Evolutionary conservation across 2,888 invertebrate species (phyloP).

Genomic region (Chirona hameri): DNA sequence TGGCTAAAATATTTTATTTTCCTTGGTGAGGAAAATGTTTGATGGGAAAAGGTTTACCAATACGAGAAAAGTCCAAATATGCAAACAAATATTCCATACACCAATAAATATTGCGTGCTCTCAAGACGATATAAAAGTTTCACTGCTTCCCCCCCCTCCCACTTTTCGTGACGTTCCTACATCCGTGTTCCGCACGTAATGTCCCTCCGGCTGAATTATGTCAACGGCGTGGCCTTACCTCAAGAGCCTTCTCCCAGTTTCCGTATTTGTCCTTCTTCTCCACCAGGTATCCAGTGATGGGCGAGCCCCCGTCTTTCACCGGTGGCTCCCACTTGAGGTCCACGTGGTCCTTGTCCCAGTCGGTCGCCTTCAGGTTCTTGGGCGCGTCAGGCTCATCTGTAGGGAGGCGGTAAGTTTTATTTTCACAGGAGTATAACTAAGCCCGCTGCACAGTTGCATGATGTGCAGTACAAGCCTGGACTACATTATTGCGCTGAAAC

Average conservation of each 20-base stretch:
- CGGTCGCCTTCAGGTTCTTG: slow-evolving; percentile 80
- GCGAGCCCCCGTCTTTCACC: slow-evolving; percentile 80
- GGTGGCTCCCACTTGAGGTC: slow-evolving; percentile 89
- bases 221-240: slow-evolving; percentile 45
- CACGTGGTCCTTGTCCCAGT: slow-evolving; percentile 93
- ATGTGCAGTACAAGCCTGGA: no score
- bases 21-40: no score
- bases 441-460: no score
- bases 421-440: no score
- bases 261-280: slow-evolving; percentile 93
- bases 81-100: background rate
- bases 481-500: slow-evolving; percentile 46
- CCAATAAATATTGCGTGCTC: no score
- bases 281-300: slow-evolving; percentile 75
- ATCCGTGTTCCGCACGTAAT: no score
- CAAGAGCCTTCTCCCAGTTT: slow-evolving; percentile 88
- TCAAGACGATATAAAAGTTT: slow-evolving; percentile 55
- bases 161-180: no score
- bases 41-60: no score
- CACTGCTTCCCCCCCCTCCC: no score
- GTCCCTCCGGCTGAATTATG: no score
- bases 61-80: no score
- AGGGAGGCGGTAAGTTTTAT: background rate
- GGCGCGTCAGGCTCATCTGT: slow-evolving; percentile 81
- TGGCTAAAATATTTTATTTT: no score